Conservation (phyloP, 2,888 invertebrate species). For the Carterocephalus palaemon region DNA sequence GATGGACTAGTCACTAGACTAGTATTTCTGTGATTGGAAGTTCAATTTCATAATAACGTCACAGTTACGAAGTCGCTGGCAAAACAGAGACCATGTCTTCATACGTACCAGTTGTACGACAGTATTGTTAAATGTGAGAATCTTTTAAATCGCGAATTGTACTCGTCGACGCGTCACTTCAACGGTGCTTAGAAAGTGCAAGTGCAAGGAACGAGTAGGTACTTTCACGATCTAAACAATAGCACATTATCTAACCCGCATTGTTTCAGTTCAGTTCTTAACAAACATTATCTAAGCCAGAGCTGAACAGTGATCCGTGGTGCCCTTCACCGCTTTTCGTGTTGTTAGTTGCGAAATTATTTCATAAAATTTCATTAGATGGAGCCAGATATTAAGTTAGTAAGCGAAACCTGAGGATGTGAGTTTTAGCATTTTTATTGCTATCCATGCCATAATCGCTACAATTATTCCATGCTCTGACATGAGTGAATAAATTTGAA, state of each 20-base stretch:
- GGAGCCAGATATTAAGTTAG: conserved; percentile 18
- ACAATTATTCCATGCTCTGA: conserved; percentile 22
- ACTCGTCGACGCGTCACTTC: conserved; percentile 6
- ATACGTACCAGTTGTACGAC: conserved; percentile 25
- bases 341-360: conserved; percentile 19
- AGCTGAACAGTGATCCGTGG: conserved; percentile 18
- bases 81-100: conserved; percentile 11
- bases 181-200: conserved; percentile 39
- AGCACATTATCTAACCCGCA: conserved; percentile 2
- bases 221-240: conserved; percentile 31
- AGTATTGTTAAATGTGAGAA: conserved; percentile 42
- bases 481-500: conserved; percentile 30
- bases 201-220: conserved; percentile 34
- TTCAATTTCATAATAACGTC: conserved; percentile 8
- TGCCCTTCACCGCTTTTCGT: conserved; percentile 23
- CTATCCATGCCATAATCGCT: conserved; percentile 14
- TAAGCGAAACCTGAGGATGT: conserved; percentile 20
- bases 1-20: too few species aligned
- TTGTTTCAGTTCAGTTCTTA: conserved; percentile 9
- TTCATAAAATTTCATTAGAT: conserved; percentile 26
- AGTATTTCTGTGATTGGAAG: too few species aligned
- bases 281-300: conserved; percentile 2
- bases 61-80: conserved; percentile 13
- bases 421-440: conserved; percentile 21
- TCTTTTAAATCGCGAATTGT: conserved; percentile 30